Evolutionary conservation across 1,140 invertebrate species (phyloP), one percentile per base, ranked within the genome.

Genomic region (Cardiocondyla obscurior): DNA sequence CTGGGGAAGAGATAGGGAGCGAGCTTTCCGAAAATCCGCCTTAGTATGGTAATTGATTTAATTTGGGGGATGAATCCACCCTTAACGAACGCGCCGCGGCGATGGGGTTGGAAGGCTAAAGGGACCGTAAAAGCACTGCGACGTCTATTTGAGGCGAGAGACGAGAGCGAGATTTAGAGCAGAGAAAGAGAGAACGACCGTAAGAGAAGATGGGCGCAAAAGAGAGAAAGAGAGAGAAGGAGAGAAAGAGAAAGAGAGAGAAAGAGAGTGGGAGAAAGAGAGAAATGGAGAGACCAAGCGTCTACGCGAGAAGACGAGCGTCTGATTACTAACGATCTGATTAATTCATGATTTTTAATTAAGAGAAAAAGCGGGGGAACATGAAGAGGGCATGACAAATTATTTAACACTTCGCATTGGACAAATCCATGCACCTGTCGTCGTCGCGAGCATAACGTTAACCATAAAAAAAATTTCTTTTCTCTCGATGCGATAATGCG

Each of bases 31-130:
- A 89, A 89, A 89, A 89, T 89, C 88, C 88, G 87, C 85, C 88
- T 89, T 89, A 88, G 88, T 89, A 88, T 86, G 88, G 87, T 89
- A 89, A 89, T 89, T 89, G 88, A 89, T 89, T 89, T 88, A 89
- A 89, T 89, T 89, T 89, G 84, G 87, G 87, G 88, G 87, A 89
- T 89, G 88, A 89, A 89, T 89, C 88, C 88, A 84, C 87, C 88
- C 88, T 89, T 89, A 89, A 89, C 86, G 88, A 89, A 89, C 88
- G 88, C 87, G 83, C 87, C 85, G 86, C 85, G 69, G 73, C 82
- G 88, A 85, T 85, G 87, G 87, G 88, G 88, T 88, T 88, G 87
- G 87, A 88, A 88, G 88, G 88, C 86, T 89, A 89, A 89, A 88
- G 88, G 88, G 87, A 86, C 87, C 84, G 87, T 88, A 86, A 88